Base-by-base conservation (phyloP, 2,113 vertebrate genomes). In the Mormyrus lacerda region DNA sequence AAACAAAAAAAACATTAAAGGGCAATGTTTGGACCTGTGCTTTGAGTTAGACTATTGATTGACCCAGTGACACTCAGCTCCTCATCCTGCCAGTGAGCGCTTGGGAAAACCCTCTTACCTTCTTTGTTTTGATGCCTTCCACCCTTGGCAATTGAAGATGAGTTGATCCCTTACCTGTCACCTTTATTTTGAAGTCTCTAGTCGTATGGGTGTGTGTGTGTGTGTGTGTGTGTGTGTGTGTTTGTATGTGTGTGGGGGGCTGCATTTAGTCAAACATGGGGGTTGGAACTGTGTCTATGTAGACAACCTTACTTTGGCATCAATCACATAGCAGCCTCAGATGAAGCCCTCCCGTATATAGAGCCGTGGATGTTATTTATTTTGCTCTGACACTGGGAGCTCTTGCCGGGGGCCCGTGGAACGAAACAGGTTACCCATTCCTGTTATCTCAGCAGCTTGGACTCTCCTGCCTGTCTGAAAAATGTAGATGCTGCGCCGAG, bases 21-120 rank as follows among this genome's bases (percentile, higher is more conserved):
- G 45, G 91, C 92, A 90, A 89, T 10, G 45, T 89, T 83, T 65
- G 24, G n/a, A 88, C 65, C 45, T 91, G 91, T 91, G 42, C 90
- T 93, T 92, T 94, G 93, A 93, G 94, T 94, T 92, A 90, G 83
- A 91, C 90, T 92, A 91, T 91, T 93, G 94, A 95, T 94, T 58
- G 79, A 89, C 50, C 88, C 15, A 19, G 11, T 27, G 50, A 83
- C 48, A 53, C 50, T 87, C 85, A 50, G 85, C 48, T 17, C 13
- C 21, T 42, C 19, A n/a, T 9, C 3, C 55, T 61, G 48, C 5
- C 53, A 61, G 42, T 11, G 3, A 24, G 24, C 11, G 13, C 35
- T 21, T 1, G 39, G 79, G 88, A 17, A 73, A 24, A 50, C 35
- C 21, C 27, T 84, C 82, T 85, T 89, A 11, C 19, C 48, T 39